Conservation (phyloP, 2,888 invertebrate species). For the Tiliacea citrago region DNA sequence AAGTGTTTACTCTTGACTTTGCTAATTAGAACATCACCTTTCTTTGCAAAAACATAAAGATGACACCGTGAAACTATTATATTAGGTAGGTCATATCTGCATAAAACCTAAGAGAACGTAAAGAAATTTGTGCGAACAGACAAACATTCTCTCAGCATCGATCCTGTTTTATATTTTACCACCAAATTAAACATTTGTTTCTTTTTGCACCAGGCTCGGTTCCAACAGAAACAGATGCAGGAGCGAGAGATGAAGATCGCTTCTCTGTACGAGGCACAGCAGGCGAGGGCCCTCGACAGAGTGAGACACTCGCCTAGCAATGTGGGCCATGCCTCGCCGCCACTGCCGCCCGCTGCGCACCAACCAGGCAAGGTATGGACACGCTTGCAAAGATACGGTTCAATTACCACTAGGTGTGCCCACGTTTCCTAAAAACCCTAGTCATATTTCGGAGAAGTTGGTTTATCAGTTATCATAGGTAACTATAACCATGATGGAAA, state of each 20-base stretch:
- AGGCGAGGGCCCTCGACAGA: constrained; percentile 91
- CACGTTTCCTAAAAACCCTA: not conserved
- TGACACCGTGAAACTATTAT: not conserved
- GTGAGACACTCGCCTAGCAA: constrained; percentile 79
- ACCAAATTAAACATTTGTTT: not conserved
- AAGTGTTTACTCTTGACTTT: not conserved
- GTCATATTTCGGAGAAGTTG: not conserved
- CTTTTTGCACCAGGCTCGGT: constrained; percentile 92
- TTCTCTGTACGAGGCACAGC: constrained; percentile 91
- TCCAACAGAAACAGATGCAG: constrained; percentile 95
- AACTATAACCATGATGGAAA: not conserved
- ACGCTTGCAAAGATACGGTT: not conserved
- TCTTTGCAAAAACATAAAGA: not conserved
- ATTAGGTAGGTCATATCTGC: not conserved
- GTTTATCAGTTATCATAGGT: not conserved
- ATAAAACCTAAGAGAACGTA: not conserved
- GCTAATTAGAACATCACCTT: not conserved
- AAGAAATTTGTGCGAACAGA: not conserved
- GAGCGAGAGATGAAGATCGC: constrained; percentile 95
- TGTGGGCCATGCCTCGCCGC: constrained; percentile 58
- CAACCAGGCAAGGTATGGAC: constrained; percentile 83
- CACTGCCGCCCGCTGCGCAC: constrained; percentile 69
- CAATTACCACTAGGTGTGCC: not conserved
- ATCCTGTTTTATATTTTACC: not conserved
- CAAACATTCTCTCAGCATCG: not conserved